phyloP scores from a whole-genome alignment of 53 echinoderm and acorn worm genomes.

The Echinarachnius parma region DNA sequence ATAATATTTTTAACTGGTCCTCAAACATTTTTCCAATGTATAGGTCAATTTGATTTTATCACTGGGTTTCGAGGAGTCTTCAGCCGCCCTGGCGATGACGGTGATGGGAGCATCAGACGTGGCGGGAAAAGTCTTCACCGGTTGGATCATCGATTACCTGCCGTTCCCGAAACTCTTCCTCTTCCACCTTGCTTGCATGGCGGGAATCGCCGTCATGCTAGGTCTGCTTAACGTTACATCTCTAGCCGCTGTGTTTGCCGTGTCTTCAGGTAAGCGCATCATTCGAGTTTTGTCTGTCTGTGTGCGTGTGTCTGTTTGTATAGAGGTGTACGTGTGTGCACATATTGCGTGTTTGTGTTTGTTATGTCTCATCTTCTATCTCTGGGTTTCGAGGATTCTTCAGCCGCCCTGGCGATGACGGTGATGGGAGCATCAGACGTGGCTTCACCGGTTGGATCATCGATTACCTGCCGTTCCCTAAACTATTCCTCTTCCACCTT shows the following conservation, averaged over 20 bases:
- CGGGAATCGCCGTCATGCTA: conserved; percentile 2
- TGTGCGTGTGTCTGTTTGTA: too few relatives aligned
- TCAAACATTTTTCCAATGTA: too few relatives aligned
- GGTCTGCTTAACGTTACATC: neutral
- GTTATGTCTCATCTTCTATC: too few relatives aligned
- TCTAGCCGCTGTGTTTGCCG: neutral
- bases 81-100: conserved; percentile 2
- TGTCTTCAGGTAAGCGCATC: conserved; percentile 5
- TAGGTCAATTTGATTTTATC: neutral
- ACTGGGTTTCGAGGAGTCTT: neutral
- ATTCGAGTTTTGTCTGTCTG: too few relatives aligned
- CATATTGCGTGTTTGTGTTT: too few relatives aligned
- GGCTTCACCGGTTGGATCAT: too few relatives aligned
- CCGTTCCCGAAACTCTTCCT: conserved; percentile 16
- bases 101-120: conserved; percentile 9
- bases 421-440: conserved; percentile 9
- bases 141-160: neutral
- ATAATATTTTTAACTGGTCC: too few relatives aligned
- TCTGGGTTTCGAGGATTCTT: neutral
- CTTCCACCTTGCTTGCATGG: neutral
- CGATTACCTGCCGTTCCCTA: conserved; percentile 13
- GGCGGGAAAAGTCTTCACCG: neutral
- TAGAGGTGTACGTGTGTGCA: too few relatives aligned
- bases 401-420: conserved; percentile 2
- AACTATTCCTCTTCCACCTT: conserved; percentile 7